Conservation (phyloP, 2,888 invertebrate species). For the Sclerodermus sp. region DNA sequence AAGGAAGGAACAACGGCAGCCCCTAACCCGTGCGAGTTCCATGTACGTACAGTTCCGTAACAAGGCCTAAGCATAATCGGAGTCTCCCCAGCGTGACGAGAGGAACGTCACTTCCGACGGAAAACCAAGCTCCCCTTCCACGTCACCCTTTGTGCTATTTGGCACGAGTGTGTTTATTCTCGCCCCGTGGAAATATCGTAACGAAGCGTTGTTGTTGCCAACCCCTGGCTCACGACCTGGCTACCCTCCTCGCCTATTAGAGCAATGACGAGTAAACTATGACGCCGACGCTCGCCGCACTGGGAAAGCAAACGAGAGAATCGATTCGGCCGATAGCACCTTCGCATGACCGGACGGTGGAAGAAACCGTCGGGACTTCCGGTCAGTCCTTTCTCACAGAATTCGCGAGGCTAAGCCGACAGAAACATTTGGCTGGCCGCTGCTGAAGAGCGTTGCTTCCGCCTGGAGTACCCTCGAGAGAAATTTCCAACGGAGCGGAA, state of each 20-base stretch:
- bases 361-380: conserved; percentile 18
- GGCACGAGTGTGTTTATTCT: conserved; percentile 33
- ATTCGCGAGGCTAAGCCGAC: conserved; percentile 20
- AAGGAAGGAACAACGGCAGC: too few relatives aligned
- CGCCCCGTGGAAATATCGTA: conserved; percentile 22
- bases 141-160: conserved; percentile 23
- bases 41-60: conserved; percentile 18
- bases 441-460: too few relatives aligned
- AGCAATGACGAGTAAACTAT: conserved; percentile 26
- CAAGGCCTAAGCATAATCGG: conserved; percentile 22
- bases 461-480: background rate
- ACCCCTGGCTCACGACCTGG: conserved; percentile 12
- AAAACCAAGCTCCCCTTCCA: conserved; percentile 15
- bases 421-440: conserved; percentile 8
- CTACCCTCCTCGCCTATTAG: conserved; percentile 19
- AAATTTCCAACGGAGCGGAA: background rate
- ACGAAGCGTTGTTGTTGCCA: conserved; percentile 20
- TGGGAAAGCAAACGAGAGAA: background rate
- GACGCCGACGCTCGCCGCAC: conserved; percentile 17
- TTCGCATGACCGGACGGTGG: background rate
- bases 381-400: conserved; percentile 18
- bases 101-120: conserved; percentile 34
- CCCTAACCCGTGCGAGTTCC: background rate
- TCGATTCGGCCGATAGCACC: conserved; percentile 12
- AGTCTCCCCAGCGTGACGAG: conserved; percentile 31